These are phyloP conservation scores for Pachyseris speciosa DNA, from an alignment of 64 coral and sea anemone species.

Conservation along the genomic window DNA sequence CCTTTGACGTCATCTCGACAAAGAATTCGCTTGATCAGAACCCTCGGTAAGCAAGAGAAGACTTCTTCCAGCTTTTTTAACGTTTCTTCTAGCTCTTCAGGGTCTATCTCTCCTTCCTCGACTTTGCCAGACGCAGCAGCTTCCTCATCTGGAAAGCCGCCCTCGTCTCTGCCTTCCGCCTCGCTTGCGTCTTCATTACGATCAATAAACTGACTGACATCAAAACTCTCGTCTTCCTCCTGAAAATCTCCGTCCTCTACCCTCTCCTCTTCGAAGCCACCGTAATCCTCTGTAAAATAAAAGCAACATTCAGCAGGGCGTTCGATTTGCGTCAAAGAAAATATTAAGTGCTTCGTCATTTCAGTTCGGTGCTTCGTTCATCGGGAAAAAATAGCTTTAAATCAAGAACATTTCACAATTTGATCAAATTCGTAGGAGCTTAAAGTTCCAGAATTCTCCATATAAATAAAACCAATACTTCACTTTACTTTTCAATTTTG, in stretches of 20 bases:
- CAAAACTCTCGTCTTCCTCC: background rate
- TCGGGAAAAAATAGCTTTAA: no score
- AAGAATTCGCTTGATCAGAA: conserved; percentile 44
- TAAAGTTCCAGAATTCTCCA: no score
- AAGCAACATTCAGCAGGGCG: background rate
- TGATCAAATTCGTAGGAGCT: no score
- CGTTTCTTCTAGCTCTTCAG: background rate
- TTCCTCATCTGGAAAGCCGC: background rate
- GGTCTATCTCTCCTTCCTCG: conserved; percentile 36
- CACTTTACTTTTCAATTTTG: no score
- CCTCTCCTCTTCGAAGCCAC: background rate
- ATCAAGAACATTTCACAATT: no score
- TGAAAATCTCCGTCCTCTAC: background rate
- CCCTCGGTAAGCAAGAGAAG: conserved; percentile 25
- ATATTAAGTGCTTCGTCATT: no score
- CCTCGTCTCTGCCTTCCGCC: background rate
- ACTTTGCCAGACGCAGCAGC: background rate
- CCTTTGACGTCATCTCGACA: conserved; percentile 53
- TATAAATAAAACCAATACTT: no score
- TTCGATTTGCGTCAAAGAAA: no score
- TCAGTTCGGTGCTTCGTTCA: no score
- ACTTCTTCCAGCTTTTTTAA: conserved; percentile 8
- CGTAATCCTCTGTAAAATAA: background rate
- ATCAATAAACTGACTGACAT: background rate
- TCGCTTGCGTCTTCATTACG: background rate